These are phyloP conservation scores for Agriopis marginaria DNA, from an alignment of 2,888 invertebrate species.

Conservation along the genomic window DNA sequence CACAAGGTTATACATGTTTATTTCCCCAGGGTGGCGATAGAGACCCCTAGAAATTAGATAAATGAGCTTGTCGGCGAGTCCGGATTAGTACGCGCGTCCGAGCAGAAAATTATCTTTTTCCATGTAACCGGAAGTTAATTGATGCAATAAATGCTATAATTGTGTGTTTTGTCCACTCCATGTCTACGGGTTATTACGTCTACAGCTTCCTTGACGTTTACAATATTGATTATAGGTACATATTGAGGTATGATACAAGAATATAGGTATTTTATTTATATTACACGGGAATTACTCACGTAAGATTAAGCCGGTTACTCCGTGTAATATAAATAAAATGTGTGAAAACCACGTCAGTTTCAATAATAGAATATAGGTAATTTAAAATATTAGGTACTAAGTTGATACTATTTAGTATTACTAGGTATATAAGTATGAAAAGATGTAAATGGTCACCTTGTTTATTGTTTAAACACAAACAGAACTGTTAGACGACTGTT, in stretches of 20 bases:
- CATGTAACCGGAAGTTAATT: conserved; percentile 39
- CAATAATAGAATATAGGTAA: no score
- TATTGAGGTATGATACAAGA: neutral
- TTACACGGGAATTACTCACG: no score
- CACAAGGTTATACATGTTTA: conserved; percentile 43
- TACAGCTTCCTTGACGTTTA: neutral
- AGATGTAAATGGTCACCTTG: no score
- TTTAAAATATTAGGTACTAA: no score
- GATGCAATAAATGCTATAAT: conserved; percentile 2
- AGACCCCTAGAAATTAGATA: conserved; percentile 47
- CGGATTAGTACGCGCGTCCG: conserved; percentile 39
- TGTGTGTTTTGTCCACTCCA: neutral
- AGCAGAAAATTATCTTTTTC: conserved; percentile 46
- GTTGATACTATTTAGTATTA: no score
- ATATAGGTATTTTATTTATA: no score
- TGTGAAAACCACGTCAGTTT: no score
- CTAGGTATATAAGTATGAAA: no score
- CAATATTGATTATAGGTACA: neutral
- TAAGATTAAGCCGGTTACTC: no score
- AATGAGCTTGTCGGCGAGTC: conserved; percentile 40
- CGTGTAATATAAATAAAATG: no score
- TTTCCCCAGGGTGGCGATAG: conserved; percentile 41
- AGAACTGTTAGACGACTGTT: neutral
- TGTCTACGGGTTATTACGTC: neutral
- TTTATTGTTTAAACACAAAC: no score